A percentile compares a stretch with the other conserved stretches of the same genome.
phyloP scores from a whole-genome alignment of 2,888 invertebrate genomes.

The Carabus problematicus region DNA sequence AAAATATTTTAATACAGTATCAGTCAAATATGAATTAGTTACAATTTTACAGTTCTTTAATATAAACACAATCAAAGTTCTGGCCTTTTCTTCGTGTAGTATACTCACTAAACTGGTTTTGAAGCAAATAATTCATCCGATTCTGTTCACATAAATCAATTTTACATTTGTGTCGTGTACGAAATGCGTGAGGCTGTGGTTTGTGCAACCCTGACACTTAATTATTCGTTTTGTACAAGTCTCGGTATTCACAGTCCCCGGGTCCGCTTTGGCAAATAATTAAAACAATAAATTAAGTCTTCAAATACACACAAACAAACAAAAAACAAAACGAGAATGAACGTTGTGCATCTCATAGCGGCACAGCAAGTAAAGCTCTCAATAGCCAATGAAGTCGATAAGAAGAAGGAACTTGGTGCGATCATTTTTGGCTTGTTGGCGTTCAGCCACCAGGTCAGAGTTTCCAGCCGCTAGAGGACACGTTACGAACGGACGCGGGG shows the following conservation, averaged over 20 bases:
- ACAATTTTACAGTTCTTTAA: too few species aligned
- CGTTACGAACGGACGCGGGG: constrained; percentile 25
- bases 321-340: neutral
- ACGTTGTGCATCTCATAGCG: neutral
- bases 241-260: constrained; percentile 28
- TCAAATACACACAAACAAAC: neutral
- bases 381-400: neutral
- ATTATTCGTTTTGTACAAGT: constrained; percentile 36
- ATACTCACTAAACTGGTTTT: too few species aligned
- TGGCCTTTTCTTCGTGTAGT: too few species aligned
- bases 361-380: neutral
- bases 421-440: neutral
- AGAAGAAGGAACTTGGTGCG: neutral
- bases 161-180: neutral
- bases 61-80: too few species aligned
- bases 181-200: constrained; percentile 12
- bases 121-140: too few species aligned
- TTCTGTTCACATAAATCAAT: too few species aligned
- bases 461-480: neutral
- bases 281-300: constrained; percentile 32
- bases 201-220: constrained; percentile 28
- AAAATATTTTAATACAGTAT: too few species aligned
- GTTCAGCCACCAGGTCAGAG: constrained; percentile 10
- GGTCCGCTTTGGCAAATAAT: constrained; percentile 40
- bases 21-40: too few species aligned